Percentiles rank a stretch among this genome's conserved stretches.
Conservation (phyloP, 2,888 invertebrate genomes). For the Scaptomyza polygonia region DNA sequence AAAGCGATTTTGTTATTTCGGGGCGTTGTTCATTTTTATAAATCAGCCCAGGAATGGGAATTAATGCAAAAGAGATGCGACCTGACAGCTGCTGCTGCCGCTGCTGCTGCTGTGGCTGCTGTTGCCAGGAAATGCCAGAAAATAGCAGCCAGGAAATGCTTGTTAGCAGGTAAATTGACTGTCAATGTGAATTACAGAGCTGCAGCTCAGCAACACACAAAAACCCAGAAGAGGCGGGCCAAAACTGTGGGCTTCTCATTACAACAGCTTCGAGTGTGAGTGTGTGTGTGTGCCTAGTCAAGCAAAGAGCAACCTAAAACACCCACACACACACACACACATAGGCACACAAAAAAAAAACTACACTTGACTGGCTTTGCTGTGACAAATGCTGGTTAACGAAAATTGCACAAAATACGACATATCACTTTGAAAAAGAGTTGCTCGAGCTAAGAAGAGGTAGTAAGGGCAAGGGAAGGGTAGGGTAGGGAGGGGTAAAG, state of each 20-base stretch:
- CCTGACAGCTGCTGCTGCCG: slow-evolving; percentile 26
- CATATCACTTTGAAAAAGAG: slow-evolving; percentile 38
- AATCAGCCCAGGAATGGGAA: slow-evolving; percentile 64
- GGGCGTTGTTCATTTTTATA: slow-evolving; percentile 76
- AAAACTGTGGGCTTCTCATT: slow-evolving; percentile 49
- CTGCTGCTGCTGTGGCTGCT: slow-evolving; percentile 23
- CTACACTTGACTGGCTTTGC: slow-evolving; percentile 27
- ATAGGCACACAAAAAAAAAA: no score
- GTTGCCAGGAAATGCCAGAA: slow-evolving; percentile 39
- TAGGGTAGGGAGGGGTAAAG: not conserved
- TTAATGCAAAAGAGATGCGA: slow-evolving; percentile 52
- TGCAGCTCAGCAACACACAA: slow-evolving; percentile 11
- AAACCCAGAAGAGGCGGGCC: slow-evolving; percentile 9
- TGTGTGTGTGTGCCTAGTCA: slow-evolving; percentile 36
- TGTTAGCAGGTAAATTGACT: slow-evolving; percentile 76
- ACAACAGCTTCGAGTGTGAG: slow-evolving; percentile 19
- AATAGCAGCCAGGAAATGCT: slow-evolving; percentile 52
- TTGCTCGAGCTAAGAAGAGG: not conserved
- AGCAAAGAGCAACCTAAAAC: slow-evolving; percentile 19
- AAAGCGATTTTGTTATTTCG: slow-evolving; percentile 23
- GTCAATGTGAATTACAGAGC: slow-evolving; percentile 59
- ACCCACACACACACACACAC: slow-evolving; percentile 11
- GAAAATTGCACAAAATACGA: slow-evolving; percentile 56
- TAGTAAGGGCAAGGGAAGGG: not conserved
- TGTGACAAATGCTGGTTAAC: slow-evolving; percentile 75